These are phyloP conservation scores for Glareola pratincola DNA, from an alignment of 2,113 vertebrate species.

Conservation along the genomic window DNA sequence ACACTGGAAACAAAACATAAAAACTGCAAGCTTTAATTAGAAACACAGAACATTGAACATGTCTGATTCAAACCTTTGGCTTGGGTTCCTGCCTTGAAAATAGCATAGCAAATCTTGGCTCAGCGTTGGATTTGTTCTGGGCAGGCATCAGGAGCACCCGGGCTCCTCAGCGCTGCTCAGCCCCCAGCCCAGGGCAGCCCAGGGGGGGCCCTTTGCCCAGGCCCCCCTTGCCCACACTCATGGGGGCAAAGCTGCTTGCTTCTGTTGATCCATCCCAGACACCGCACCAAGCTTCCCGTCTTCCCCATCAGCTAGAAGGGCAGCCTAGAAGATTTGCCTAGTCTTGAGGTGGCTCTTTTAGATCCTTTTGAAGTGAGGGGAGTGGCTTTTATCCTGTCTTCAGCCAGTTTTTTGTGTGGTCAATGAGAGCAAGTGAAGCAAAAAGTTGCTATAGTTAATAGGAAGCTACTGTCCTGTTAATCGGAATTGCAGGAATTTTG, in stretches of 20 bases:
- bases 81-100: conserved; percentile 12
- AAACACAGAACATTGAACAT: conserved; percentile 25
- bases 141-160: background rate
- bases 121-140: background rate
- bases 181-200: background rate
- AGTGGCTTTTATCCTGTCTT: background rate
- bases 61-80: conserved; percentile 39
- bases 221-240: background rate
- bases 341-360: background rate
- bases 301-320: background rate
- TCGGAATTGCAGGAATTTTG: background rate
- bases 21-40: conserved; percentile 46
- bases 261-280: background rate
- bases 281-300: rapidly evolving
- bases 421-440: background rate
- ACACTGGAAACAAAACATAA: conserved; percentile 34
- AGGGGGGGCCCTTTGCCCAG: background rate
- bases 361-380: background rate
- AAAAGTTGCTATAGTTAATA: background rate
- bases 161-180: background rate
- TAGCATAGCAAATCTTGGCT: background rate
- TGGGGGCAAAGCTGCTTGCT: background rate
- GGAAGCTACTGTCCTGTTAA: background rate
- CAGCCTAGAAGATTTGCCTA: background rate
- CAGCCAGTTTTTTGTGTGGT: background rate